These are phyloP conservation scores for Aphaenogaster rudis DNA, from an alignment of 1,140 invertebrate species.

Conservation along the genomic window DNA sequence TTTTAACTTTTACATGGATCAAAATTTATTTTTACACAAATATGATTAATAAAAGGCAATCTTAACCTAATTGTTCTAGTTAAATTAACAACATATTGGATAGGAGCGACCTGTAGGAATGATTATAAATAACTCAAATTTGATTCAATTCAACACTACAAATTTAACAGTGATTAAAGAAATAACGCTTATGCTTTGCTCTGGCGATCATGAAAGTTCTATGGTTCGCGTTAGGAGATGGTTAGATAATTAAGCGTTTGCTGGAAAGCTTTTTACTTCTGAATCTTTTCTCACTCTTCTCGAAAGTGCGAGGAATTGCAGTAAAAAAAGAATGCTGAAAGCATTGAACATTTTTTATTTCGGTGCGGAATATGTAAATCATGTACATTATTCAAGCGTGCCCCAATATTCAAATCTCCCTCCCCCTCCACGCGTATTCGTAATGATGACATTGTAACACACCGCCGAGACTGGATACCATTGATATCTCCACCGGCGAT, in stretches of 20 bases:
- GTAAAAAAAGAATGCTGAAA: neutral
- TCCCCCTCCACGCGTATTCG: neutral
- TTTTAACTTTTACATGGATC: too few species aligned
- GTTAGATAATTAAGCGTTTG: neutral
- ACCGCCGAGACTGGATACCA: neutral
- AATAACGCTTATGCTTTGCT: neutral
- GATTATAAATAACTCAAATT: too few species aligned
- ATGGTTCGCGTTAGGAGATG: too few species aligned
- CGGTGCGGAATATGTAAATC: constrained; percentile 12
- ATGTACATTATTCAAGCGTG: constrained; percentile 46
- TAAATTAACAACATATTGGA: too few species aligned
- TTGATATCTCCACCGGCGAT: constrained; percentile 20
- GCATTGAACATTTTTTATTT: neutral
- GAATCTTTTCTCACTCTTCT: neutral
- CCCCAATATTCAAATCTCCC: constrained; percentile 35
- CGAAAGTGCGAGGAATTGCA: neutral
- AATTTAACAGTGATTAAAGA: neutral
- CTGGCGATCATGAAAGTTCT: neutral
- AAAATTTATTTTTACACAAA: too few species aligned
- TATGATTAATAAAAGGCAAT: too few species aligned
- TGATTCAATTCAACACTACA: too few species aligned
- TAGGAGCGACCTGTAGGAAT: too few species aligned
- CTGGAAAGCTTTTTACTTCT: neutral
- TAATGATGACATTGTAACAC: neutral
- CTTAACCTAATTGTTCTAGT: too few species aligned